Evolutionary conservation across 2,113 vertebrate genomes (phyloP), one percentile per base, ranked within the genome.

Genomic region (Herpailurus yagouaroundi): DNA sequence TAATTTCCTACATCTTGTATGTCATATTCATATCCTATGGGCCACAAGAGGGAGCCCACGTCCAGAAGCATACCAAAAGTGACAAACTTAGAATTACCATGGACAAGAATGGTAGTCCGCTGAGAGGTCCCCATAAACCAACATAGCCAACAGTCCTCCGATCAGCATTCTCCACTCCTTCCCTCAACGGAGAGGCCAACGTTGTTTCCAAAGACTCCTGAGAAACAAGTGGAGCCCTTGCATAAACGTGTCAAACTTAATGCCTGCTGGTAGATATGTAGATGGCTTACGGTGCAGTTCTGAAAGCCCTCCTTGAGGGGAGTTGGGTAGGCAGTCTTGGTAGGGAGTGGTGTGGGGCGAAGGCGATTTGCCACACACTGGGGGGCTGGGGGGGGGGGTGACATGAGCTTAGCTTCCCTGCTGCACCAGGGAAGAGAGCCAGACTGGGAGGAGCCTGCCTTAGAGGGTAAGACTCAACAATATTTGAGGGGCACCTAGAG

Each of bases 31-130:
- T 38, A 55, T 68, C 27, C 33, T 63, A 2, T 79, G 29, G 73
- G 41, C 95, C 95, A 97, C 92, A 66, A 95, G 92, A 93, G 97
- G 96, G 96, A 97, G 94, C 83, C 45, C 38, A 38, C 25, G 68
- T 82, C 71, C 63, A 73, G 77, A 95, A 96, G 71, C 7, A 55
- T 0, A 79, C 6, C 33, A 64, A 86, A 92, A 95, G 36, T 36
- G 38, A 85, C 63, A 68, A 68, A 64, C 12, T 92, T 74, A 36
- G 14, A 76, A 15, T 63, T 48, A 10, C 36, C 45, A 0, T n/a
- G 38, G 36, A 55, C 33, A 63, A 23, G 29, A 80, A 55, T n/a
- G 7, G 4, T 63, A 16, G 71, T 69, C 50, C 31, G 15, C 31
- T 12, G 63, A 64, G 12, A 63, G 15, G 33, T 10, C 16, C 2